Percentiles rank a stretch among this genome's conserved stretches.
Conservation (phyloP, 1,140 invertebrate genomes). For the Rhyacophila brunnea region DNA sequence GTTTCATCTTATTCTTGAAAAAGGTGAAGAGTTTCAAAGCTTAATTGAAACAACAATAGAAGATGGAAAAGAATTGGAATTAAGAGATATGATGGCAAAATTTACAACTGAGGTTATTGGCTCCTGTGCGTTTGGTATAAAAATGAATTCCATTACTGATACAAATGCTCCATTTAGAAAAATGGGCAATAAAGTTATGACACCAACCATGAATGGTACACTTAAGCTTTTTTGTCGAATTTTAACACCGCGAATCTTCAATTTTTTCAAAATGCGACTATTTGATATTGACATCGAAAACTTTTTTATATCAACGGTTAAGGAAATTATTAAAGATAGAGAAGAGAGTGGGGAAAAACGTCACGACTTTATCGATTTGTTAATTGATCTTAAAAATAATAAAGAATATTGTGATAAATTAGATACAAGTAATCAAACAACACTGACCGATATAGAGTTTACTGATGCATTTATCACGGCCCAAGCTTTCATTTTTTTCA, state of each 20-base stretch:
- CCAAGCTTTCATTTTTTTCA: conserved; percentile 37
- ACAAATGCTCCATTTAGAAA: conserved; percentile 42
- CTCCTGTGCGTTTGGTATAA: conserved; percentile 46
- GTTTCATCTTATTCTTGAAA: conserved; percentile 40
- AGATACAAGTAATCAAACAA: no score
- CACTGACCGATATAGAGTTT: no score
- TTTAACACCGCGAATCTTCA: neutral
- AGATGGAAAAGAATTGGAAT: conserved; percentile 30
- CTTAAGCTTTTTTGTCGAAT: no score
- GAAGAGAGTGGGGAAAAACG: conserved; percentile 40
- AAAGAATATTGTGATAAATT: conserved; percentile 1
- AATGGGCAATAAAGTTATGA: conserved; percentile 31
- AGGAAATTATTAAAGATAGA: conserved; percentile 19
- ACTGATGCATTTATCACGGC: conserved; percentile 41
- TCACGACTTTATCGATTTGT: conserved; percentile 57
- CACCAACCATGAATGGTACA: no score
- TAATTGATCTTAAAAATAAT: conserved; percentile 41
- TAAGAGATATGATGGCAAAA: conserved; percentile 46
- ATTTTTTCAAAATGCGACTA: neutral
- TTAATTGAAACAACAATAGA: conserved; percentile 23
- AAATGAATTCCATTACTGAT: conserved; percentile 41
- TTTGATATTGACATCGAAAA: conserved; percentile 32
- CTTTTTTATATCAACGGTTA: conserved; percentile 8
- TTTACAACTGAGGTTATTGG: conserved; percentile 55
- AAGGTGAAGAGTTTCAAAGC: conserved; percentile 33